A percentile compares a stretch with the other conserved stretches of the same genome.
Evolutionary conservation across 2,888 invertebrate genomes (phyloP).

Genomic region (Enchytraeus crypticus): DNA sequence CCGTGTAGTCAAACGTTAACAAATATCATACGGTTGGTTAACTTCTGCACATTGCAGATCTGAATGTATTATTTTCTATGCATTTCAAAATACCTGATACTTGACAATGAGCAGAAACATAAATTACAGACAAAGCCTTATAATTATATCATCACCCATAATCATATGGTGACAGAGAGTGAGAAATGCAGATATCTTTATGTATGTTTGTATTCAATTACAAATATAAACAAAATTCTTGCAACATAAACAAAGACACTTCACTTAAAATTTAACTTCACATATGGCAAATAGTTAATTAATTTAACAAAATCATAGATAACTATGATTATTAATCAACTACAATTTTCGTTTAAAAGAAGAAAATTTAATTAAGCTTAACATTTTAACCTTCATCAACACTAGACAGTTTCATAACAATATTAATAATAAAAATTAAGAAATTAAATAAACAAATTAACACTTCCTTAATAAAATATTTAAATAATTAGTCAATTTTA

Average conservation of each 20-base stretch:
- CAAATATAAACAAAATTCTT: not conserved
- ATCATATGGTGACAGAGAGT: not conserved
- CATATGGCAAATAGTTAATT: not conserved
- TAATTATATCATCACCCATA: not conserved
- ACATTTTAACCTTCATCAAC: not conserved
- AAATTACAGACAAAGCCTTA: not conserved
- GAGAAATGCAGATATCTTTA: not conserved
- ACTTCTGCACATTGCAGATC: no score
- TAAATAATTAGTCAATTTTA: not conserved
- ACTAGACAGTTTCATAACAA: not conserved
- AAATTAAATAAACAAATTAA: not conserved
- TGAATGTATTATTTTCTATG: no score
- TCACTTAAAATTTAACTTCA: not conserved
- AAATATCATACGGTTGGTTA: no score
- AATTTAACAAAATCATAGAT: not conserved
- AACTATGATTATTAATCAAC: not conserved
- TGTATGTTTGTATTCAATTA: not conserved
- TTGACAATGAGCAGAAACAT: no score
- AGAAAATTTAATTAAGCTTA: not conserved
- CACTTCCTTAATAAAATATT: not conserved
- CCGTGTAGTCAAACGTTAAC: no score
- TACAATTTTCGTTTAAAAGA: not conserved
- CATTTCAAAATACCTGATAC: no score
- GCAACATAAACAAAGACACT: not conserved
- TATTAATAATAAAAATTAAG: not conserved